Evolutionary conservation across 2,888 invertebrate species (phyloP).

Genomic region (Pseudococcus jackbeardsleyi): DNA sequence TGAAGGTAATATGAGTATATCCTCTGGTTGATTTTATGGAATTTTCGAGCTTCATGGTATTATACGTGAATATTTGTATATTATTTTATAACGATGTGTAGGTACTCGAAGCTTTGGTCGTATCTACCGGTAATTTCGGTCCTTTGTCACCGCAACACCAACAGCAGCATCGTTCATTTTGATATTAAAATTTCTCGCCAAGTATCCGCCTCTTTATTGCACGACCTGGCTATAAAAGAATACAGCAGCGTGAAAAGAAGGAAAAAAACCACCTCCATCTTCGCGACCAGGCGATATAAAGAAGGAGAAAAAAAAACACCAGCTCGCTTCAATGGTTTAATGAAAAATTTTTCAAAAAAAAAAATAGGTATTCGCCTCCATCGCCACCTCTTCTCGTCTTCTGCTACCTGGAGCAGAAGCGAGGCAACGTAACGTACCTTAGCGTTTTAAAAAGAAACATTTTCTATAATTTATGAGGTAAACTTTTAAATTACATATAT

Average conservation of each 20-base stretch:
- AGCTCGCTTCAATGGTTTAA: not conserved
- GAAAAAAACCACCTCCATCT: not conserved
- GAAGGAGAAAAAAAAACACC: not conserved
- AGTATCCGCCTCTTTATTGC: not conserved
- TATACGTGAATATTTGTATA: not conserved
- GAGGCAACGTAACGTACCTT: not conserved
- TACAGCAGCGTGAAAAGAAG: not conserved
- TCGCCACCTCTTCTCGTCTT: not conserved
- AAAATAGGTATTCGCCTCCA: not conserved
- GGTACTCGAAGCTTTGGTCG: not conserved
- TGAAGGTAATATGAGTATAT: not conserved
- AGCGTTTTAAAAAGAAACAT: slow-evolving; percentile 22
- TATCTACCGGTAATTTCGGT: not conserved
- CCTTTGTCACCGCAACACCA: not conserved
- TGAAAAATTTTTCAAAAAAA: slow-evolving; percentile 5
- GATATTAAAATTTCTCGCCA: not conserved
- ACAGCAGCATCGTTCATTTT: not conserved
- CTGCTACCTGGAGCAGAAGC: not conserved
- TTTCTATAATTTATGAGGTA: slow-evolving; percentile 29
- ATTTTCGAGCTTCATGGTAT: too few species aligned
- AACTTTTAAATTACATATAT: slow-evolving; percentile 37
- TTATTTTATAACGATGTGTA: slow-evolving; percentile 1
- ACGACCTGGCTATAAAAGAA: not conserved
- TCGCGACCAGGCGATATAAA: not conserved
- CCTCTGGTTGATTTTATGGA: too few species aligned